Conservation (phyloP, 2,888 invertebrate genomes). For the Siphonodentalium dalli region DNA sequence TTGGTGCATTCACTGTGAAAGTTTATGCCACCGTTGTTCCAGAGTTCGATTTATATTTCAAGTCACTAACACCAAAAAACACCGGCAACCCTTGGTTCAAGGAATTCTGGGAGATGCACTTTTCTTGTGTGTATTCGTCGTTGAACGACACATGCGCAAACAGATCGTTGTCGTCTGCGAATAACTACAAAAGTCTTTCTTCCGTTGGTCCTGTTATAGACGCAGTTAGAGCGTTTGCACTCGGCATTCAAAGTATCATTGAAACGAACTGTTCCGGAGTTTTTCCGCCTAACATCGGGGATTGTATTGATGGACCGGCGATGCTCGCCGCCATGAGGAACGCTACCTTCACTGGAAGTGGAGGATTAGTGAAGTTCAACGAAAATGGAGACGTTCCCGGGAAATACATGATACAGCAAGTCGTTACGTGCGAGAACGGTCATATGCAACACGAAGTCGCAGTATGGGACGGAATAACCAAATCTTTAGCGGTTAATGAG, state of each 20-base stretch:
- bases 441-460: conserved; percentile 7
- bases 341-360: conserved; percentile 14
- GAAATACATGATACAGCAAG: conserved; percentile 20
- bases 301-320: conserved; percentile 14
- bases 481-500: neutral
- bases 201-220: conserved; percentile 35
- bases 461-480: conserved; percentile 4
- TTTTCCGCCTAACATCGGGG: neutral
- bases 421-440: neutral
- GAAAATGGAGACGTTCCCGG: conserved; percentile 19
- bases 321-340: conserved; percentile 17
- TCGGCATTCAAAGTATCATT: conserved; percentile 37
- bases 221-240: conserved; percentile 41
- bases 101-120: conserved; percentile 46
- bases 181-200: conserved; percentile 1
- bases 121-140: no score
- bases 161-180: neutral
- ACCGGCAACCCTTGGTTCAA: conserved; percentile 45
- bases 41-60: conserved; percentile 42
- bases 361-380: conserved; percentile 21
- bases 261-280: conserved; percentile 28
- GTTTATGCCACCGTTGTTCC: conserved; percentile 17
- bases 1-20: conserved; percentile 38
- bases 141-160: no score
- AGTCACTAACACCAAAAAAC: conserved; percentile 28